Percentiles rank a stretch among this genome's conserved stretches.
phyloP scores from a whole-genome alignment of 30 jellyfish, hydroid and myxozoan genomes.

The Cassiopea xamachana region DNA sequence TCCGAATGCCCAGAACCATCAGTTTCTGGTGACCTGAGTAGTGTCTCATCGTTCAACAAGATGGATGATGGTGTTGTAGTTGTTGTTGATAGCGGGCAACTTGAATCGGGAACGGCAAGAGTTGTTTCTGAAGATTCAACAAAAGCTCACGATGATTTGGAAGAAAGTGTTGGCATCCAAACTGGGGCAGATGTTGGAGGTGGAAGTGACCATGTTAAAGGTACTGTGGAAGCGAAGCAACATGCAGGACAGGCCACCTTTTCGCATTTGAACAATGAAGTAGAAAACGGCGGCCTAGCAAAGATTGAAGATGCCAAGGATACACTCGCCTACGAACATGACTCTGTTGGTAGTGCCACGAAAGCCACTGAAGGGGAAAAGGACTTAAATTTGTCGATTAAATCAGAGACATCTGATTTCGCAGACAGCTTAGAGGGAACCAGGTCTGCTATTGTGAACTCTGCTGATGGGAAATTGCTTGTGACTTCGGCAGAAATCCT shows the following conservation, averaged over 20 bases:
- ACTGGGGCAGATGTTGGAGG: not conserved
- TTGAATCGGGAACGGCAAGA: conserved; percentile 9
- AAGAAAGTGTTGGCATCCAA: not conserved
- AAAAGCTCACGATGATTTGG: not conserved
- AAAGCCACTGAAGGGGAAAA: not conserved
- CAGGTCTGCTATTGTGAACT: not conserved
- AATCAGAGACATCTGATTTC: not conserved
- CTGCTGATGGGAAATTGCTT: not conserved
- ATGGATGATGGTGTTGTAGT: conserved; percentile 73
- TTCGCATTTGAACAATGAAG: not conserved
- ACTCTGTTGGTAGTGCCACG: not conserved
- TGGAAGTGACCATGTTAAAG: not conserved
- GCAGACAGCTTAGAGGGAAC: not conserved
- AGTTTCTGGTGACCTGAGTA: not conserved
- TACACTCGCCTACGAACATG: not conserved
- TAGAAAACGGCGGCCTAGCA: conserved; percentile 10
- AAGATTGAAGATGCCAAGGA: not conserved
- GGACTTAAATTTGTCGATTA: not conserved
- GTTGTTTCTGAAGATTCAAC: not conserved
- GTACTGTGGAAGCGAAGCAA: conserved; percentile 5
- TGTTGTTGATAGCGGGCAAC: conserved; percentile 73
- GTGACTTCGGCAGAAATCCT: not conserved
- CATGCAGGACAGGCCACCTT: not conserved
- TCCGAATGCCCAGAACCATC: not conserved
- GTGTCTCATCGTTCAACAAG: conserved; percentile 9